These are phyloP conservation scores for Cephus pulcher DNA, from an alignment of 2,888 invertebrate species.

Conservation along the genomic window DNA sequence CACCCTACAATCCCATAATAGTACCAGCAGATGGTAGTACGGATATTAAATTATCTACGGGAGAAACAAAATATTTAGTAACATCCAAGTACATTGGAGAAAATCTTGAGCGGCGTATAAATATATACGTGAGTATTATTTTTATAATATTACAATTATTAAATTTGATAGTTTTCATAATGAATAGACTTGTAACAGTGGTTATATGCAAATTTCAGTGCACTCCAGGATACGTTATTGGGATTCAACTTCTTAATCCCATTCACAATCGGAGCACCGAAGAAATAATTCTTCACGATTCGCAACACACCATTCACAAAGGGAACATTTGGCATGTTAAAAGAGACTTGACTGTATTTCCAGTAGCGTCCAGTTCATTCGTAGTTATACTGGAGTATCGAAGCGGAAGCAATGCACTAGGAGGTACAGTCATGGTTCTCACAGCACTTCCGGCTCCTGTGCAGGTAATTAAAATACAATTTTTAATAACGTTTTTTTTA, in stretches of 20 bases:
- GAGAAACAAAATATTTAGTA: constrained; percentile 84
- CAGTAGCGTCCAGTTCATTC: constrained; percentile 87
- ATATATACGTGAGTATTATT: constrained; percentile 47
- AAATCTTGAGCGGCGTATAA: constrained; percentile 58
- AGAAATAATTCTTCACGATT: constrained; percentile 82
- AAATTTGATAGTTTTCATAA: constrained; percentile 1
- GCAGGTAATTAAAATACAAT: constrained; percentile 59
- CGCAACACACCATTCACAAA: constrained; percentile 73
- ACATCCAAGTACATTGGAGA: constrained; percentile 76
- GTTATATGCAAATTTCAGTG: constrained; percentile 64
- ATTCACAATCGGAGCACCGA: constrained; percentile 90
- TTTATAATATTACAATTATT: background rate
- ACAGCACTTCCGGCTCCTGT: constrained; percentile 80
- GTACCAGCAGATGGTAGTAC: constrained; percentile 76
- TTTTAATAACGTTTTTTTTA: background rate
- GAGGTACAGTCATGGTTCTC: constrained; percentile 84
- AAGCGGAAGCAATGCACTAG: constrained; percentile 82
- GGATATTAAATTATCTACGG: constrained; percentile 75
- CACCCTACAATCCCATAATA: constrained; percentile 79
- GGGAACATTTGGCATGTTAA: constrained; percentile 82
- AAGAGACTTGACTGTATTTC: constrained; percentile 89
- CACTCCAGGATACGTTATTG: constrained; percentile 86
- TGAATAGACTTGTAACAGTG: background rate
- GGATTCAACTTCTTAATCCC: constrained; percentile 90
- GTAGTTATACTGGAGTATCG: constrained; percentile 83